Percentiles rank a stretch among this genome's conserved stretches.
These are phyloP conservation scores for Gymnocheta viridis DNA, from an alignment of 2,888 invertebrate species.

Conservation along the genomic window DNA sequence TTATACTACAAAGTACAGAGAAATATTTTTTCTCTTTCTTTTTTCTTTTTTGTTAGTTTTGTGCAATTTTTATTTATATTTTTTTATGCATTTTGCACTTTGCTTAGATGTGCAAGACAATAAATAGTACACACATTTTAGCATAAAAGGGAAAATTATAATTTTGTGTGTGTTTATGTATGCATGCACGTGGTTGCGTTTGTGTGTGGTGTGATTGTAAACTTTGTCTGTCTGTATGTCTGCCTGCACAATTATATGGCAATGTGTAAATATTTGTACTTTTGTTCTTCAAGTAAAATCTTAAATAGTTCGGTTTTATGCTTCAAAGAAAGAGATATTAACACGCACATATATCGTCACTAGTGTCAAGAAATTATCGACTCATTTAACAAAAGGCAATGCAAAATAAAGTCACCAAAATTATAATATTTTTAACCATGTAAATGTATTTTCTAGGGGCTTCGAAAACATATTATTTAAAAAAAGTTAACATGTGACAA, in stretches of 20 bases:
- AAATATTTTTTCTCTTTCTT: neutral
- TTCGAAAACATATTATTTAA: too few species aligned
- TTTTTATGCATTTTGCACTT: constrained; percentile 17
- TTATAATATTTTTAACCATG: neutral
- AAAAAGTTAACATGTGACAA: too few species aligned
- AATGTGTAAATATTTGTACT: constrained; percentile 22
- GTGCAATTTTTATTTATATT: neutral
- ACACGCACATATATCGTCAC: neutral
- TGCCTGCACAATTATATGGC: constrained; percentile 1
- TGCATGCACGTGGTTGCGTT: neutral
- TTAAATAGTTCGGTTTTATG: constrained; percentile 60
- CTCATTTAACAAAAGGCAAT: neutral
- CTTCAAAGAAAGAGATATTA: constrained; percentile 37
- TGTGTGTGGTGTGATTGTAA: neutral
- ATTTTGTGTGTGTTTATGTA: neutral
- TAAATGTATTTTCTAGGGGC: too few species aligned
- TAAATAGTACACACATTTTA: neutral
- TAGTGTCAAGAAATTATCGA: constrained; percentile 11
- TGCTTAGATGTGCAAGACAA: constrained; percentile 42
- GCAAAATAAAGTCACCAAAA: neutral
- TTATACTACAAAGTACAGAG: constrained; percentile 55
- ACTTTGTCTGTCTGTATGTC: constrained; percentile 3
- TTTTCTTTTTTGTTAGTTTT: neutral
- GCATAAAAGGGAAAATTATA: constrained; percentile 9
- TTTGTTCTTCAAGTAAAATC: constrained; percentile 46